Base-by-base conservation (phyloP, 2,888 invertebrate genomes). In the Reticulitermes lucifugus region DNA sequence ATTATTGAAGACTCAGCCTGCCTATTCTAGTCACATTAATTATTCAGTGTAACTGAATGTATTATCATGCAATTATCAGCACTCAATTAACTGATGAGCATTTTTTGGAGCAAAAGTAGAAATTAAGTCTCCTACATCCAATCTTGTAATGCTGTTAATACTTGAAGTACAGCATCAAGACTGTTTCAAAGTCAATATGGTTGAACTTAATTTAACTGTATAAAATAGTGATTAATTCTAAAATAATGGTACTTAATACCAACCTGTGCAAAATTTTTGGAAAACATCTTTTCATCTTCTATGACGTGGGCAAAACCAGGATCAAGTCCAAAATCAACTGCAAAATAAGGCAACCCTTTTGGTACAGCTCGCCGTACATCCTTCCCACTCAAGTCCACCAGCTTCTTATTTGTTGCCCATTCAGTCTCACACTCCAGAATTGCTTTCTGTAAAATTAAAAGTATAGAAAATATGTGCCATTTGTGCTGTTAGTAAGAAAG, bases 301-400 rank as follows among this genome's bases (percentile, higher is more conserved):
- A 99, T 98, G 0, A 99, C 97, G 92, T 99, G 99, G 79, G 98
- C 99, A 92, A 96, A 99, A 1, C 99, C 99, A 83, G 95, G 94
- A 75, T 96, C 94, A 92, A 95, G 94, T 29, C 97, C 98, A 92
- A 99, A 99, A 90, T 97, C 96, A 0, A 99, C 96, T 92, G 96
- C 95, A 91, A 99, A 98, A 90, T 99, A 99, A 0, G 99, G 96
- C 87, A 99, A 93, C 0, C 98, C 98, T 91, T 97, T 98, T 0
- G 99, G 99, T 86, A 99, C 92, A 22, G 96, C 94, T 89, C 93
- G 94, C 73, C 97, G 93, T 41, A 99, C 92, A 90, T 96, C 94
- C 89, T 95, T 96, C 0, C 93, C 90, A 14, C 92, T 92, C 7
- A 97, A 90, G 82, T 96, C 94, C 1, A 98, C 93, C 60, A 98